Evolutionary conservation across 2,113 vertebrate genomes (phyloP), one percentile per base, ranked within the genome.

Genomic region (Notarius lentiginosus): DNA sequence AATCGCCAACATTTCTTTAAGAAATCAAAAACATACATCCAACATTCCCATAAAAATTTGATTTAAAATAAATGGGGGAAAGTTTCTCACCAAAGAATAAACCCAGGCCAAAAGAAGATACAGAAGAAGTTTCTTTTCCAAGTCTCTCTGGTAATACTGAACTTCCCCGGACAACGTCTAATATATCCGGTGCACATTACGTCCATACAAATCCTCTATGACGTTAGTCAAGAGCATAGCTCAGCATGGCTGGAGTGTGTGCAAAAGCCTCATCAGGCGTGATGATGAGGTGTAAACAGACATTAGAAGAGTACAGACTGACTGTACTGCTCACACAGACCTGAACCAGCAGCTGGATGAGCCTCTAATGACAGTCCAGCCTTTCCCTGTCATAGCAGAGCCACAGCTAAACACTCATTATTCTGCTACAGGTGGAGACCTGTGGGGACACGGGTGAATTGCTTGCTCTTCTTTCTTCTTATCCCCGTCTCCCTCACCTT

Each of bases 371-470:
- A 95, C 92, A 94, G 90, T 89, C 53, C 88, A 53, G 63, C 91
- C 91, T 93, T 86, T 91, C 89, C 90, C 91, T 92, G 92, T 93
- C 90, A 91, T 91, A 87, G 92, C 92, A 91, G 90, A 89, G 79
- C 86, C 87, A 83, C 60, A 61, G 89, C 93, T 94, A 95, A 95
- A 95, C 93, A 95, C 91, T 95, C 91, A 95, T 96, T 95, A 95
- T 90, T 91, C 70, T 86, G 56, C 88, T 90, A 90, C 93, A 94
- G 93, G 94, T 93, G 93, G 94, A 90, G 90, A 93, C 88, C 89
- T 91, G 89, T 86, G 92, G 89, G 85, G 79, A 89, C 72, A 24
- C 75, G 87, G 87, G 56, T 61, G 5, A 80, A 61, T 12, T 15
- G 58, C 55, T 24, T 15, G n/a, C 68, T 77, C 58, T 41, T 61